phyloP scores from a whole-genome alignment of 2,797 vertebrate genomes.

The Amniataba percoides region DNA sequence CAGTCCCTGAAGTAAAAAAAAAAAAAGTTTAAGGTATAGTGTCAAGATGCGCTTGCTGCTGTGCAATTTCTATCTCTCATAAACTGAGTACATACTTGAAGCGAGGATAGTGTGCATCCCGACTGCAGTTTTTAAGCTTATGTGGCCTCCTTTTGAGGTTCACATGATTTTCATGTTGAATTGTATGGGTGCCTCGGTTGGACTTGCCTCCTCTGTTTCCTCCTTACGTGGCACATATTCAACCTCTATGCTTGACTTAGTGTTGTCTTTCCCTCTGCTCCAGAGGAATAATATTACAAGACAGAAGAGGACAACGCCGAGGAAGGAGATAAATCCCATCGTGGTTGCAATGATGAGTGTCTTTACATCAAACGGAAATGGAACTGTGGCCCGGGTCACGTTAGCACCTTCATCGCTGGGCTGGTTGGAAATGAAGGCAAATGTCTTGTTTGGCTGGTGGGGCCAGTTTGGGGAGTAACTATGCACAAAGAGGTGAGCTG shows the following conservation, averaged over 20 bases:
- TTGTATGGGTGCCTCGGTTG: slow-evolving; percentile 91
- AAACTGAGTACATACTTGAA: slow-evolving; percentile 73
- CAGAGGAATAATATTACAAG: slow-evolving; percentile 98
- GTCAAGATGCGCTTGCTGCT: slow-evolving; percentile 79
- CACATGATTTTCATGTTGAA: slow-evolving; percentile 99
- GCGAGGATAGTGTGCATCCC: slow-evolving; percentile 65
- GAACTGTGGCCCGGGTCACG: slow-evolving; percentile 92
- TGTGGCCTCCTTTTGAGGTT: slow-evolving; percentile 44
- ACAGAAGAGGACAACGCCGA: slow-evolving; percentile 98
- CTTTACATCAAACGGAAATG: slow-evolving; percentile 99
- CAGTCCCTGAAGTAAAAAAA: slow-evolving; percentile 78
- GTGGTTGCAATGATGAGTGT: slow-evolving; percentile 98
- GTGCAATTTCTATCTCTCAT: slow-evolving; percentile 72
- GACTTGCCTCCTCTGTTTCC: slow-evolving; percentile 90
- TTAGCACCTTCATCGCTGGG: slow-evolving; percentile 95
- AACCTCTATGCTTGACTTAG: slow-evolving; percentile 97
- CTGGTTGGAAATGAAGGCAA: slow-evolving; percentile 98
- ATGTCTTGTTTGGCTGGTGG: slow-evolving; percentile 97
- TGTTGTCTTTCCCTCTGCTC: slow-evolving; percentile 97
- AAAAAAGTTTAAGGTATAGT: slow-evolving; percentile 65
- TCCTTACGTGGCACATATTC: slow-evolving; percentile 97
- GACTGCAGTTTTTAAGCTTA: slow-evolving; percentile 60
- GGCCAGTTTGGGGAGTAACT: slow-evolving; percentile 99
- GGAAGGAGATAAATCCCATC: slow-evolving; percentile 99
- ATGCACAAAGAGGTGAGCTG: slow-evolving; percentile 95